Conservation (phyloP, 2,888 invertebrate species). For the Macaria notata region DNA sequence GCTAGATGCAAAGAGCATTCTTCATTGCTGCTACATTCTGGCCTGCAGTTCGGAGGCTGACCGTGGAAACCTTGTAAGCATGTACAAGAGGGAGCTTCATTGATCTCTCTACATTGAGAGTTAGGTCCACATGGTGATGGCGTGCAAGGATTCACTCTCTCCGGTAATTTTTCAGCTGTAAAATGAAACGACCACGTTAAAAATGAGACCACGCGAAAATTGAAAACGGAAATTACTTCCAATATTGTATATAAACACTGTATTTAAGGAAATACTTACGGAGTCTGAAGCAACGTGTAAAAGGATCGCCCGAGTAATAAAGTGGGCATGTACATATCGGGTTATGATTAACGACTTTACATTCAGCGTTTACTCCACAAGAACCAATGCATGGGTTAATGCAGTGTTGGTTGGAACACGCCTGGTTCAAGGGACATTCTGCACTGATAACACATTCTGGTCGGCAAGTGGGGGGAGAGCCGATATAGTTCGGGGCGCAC, state of each 20-base stretch:
- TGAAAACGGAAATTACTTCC: too few relatives aligned
- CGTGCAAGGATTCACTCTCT: slow-evolving; percentile 84
- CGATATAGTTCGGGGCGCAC: slow-evolving; percentile 84
- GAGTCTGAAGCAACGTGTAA: slow-evolving; percentile 81
- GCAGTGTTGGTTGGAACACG: slow-evolving; percentile 88
- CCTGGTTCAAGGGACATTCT: slow-evolving; percentile 87
- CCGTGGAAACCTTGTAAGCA: slow-evolving; percentile 87
- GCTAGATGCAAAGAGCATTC: slow-evolving; percentile 87
- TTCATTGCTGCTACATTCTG: slow-evolving; percentile 90
- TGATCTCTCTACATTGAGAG: slow-evolving; percentile 86
- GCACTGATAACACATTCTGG: slow-evolving; percentile 88
- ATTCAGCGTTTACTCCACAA: slow-evolving; percentile 87
- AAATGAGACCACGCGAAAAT: background rate
- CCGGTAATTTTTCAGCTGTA: slow-evolving; percentile 76
- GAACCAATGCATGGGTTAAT: slow-evolving; percentile 88
- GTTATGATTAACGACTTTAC: slow-evolving; percentile 89
- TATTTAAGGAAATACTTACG: slow-evolving; percentile 61
- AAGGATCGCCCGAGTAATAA: slow-evolving; percentile 85
- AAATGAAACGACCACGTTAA: slow-evolving; percentile 26
- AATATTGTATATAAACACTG: too few relatives aligned
- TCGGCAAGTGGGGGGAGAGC: slow-evolving; percentile 85
- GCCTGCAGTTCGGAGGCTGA: slow-evolving; percentile 88
- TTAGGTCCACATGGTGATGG: slow-evolving; percentile 92
- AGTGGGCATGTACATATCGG: slow-evolving; percentile 87
- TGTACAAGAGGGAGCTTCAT: slow-evolving; percentile 88